These are phyloP conservation scores for Tenualosa ilisha DNA, from an alignment of 2,797 vertebrate genomes.

Conservation along the genomic window DNA sequence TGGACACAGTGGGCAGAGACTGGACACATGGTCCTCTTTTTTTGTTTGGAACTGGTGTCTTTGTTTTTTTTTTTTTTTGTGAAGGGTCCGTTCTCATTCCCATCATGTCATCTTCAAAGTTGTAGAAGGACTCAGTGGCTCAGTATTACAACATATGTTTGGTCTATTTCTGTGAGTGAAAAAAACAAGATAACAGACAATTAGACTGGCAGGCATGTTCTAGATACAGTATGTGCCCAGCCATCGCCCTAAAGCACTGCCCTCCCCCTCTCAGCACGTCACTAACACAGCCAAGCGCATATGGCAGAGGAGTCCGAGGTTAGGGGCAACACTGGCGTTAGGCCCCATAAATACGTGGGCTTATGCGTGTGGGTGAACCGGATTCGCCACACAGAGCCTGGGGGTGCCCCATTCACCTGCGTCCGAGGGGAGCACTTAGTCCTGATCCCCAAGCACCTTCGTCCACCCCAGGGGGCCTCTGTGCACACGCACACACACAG, in stretches of 20 bases:
- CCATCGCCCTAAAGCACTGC: background rate
- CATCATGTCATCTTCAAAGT: background rate
- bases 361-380: background rate
- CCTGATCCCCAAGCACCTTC: background rate
- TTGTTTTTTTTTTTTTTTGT: background rate
- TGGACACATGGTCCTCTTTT: background rate
- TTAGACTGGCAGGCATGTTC: background rate
- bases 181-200: background rate
- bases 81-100: background rate
- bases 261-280: background rate
- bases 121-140: background rate
- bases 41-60: background rate
- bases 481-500: background rate
- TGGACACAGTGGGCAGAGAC: constrained; percentile 16
- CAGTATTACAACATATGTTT: background rate
- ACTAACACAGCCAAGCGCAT: background rate
- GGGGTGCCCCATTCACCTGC: background rate
- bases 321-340: background rate
- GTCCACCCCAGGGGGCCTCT: background rate
- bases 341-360: background rate
- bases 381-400: background rate
- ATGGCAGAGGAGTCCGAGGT: background rate
- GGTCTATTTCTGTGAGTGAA: background rate
- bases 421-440: constrained; percentile 8
- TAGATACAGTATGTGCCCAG: background rate